Evolutionary conservation across 2,113 vertebrate species (phyloP).

Genomic region (Mesocricetus auratus): DNA sequence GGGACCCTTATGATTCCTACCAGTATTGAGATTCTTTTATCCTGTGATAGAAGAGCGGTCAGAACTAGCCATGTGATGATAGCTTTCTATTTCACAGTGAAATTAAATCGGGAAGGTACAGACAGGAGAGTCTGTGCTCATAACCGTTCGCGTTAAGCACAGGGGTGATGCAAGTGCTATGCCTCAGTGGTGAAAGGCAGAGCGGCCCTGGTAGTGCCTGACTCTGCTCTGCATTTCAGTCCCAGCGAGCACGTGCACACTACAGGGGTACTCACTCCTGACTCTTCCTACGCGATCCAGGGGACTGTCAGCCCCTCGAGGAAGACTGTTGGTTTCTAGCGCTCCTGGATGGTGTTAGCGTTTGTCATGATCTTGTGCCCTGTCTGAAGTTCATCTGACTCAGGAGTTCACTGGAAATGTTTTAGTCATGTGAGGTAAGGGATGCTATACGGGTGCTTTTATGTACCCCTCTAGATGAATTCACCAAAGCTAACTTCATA

Average conservation of each 20-base stretch:
- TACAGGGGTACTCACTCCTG: background rate
- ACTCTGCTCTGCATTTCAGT: background rate
- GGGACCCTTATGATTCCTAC: slow-evolving; percentile 3
- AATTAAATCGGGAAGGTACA: background rate
- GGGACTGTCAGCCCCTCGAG: background rate
- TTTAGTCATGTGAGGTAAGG: background rate
- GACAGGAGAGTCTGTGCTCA: background rate
- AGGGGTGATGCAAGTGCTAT: background rate
- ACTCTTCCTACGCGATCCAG: background rate
- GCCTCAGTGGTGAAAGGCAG: background rate
- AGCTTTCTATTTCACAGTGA: slow-evolving; percentile 37
- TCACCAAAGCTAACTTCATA: background rate
- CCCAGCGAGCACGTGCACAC: rapidly evolving
- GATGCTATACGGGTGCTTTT: background rate
- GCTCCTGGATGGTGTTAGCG: background rate
- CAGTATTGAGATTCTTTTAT: slow-evolving; percentile 31
- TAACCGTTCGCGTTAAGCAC: background rate
- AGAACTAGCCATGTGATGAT: background rate
- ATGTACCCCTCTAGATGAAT: background rate
- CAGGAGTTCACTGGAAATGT: background rate
- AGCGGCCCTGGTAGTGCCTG: rapidly evolving
- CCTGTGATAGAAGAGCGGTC: background rate
- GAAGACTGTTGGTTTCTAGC: background rate
- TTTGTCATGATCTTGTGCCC: background rate
- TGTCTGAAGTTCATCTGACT: background rate